Base-by-base conservation (phyloP, 2,888 invertebrate genomes). In the Agonopterix heracliana region DNA sequence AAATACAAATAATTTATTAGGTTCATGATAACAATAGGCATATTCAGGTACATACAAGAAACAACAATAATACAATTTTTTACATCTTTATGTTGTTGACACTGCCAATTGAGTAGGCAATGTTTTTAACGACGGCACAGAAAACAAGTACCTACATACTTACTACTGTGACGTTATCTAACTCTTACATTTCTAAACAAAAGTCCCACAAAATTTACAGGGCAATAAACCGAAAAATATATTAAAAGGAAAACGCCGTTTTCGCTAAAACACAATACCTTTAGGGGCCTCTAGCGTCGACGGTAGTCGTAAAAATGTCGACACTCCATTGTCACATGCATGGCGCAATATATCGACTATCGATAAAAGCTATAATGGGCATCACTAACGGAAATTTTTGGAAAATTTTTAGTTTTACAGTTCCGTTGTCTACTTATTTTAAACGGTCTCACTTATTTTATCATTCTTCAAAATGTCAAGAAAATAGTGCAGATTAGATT, bases 251-350 rank as follows among this genome's bases (percentile, higher is more conserved):
- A 34, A 12, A 17, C 13, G 13, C 36, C 44, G 40, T 34, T 51
- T 51, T 46, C 46, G 51, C 47, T 48, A 51, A 44, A 49, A 48
- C 48, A 48, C 48, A 48, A 44, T 48, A 35, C 48, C 47, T 42
- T 47, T 43, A 56, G 50, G 36, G 51, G 51, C 48, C 49, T 45
- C 48, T 50, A 49, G 49, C 47, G 34, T 34, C 11, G 4, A 26
- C 44, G 48, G 52, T 49, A 57, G 50, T 66, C 71, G 63, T 71
- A 71, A 71, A 71, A 65, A 58, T 60, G 66, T 67, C 67, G 60
- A 46, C 55, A 53, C 54, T 48, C 35, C 11, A 36, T 47, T 47
- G 43, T 47, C 14, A 7, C 43, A 48, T 44, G 54, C 50, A 41
- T 57, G 54, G 57, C 51, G 26, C 55, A 59, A 56, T 58, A 50